Conservation (phyloP, 1,140 invertebrate genomes). For the Condylostylus longicornis region DNA sequence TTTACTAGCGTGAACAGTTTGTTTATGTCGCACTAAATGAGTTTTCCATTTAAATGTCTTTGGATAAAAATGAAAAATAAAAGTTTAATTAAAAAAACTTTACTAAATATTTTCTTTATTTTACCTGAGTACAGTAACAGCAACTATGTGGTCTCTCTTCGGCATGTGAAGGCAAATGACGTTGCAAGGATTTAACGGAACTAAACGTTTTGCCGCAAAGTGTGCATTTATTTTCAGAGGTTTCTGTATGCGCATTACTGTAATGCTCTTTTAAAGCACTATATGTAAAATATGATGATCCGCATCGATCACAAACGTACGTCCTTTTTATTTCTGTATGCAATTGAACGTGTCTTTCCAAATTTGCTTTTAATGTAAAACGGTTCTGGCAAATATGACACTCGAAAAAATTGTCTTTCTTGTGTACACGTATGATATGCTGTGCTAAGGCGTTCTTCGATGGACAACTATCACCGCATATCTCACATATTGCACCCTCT, state of each 20-base stretch:
- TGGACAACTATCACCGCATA: constrained; percentile 25
- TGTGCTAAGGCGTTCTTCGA: constrained; percentile 27
- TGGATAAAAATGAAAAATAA: background rate
- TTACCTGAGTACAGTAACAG: constrained; percentile 46
- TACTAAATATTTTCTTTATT: background rate
- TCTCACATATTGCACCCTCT: constrained; percentile 29
- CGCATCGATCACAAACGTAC: constrained; percentile 30
- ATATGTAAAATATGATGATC: constrained; percentile 32
- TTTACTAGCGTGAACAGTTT: constrained; percentile 28
- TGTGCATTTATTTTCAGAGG: constrained; percentile 27
- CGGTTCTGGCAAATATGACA: constrained; percentile 33
- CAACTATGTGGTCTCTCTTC: constrained; percentile 76
- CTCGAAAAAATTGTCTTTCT: constrained; percentile 29
- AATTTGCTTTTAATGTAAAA: constrained; percentile 28
- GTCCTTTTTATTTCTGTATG: constrained; percentile 30
- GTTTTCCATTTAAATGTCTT: constrained; percentile 31
- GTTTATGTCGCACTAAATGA: constrained; percentile 28
- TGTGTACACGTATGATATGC: constrained; percentile 28
- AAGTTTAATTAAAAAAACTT: background rate
- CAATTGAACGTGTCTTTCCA: constrained; percentile 30
- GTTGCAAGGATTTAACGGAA: constrained; percentile 38
- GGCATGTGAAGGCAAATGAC: constrained; percentile 75
- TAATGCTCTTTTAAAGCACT: constrained; percentile 29
- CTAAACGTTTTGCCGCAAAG: constrained; percentile 28
- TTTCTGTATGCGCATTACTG: constrained; percentile 28